Base-by-base conservation (phyloP, 2,113 vertebrate genomes). In the Mirounga angustirostris region DNA sequence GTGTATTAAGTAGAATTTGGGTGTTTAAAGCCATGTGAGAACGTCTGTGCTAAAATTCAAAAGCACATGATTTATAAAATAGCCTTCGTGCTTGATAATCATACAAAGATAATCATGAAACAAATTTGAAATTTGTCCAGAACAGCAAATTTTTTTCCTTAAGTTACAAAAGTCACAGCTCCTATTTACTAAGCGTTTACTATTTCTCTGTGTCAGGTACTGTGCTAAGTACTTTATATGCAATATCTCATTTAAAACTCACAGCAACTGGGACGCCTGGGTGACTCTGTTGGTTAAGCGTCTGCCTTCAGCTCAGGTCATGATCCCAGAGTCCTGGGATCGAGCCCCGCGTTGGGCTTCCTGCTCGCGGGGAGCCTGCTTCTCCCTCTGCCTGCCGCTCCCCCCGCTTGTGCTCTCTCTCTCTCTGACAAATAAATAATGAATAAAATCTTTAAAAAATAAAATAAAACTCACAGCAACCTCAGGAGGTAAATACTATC, bases 1-100 rank as follows among this genome's bases (percentile, higher is more conserved):
- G 8, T 94, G 2, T 67, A 46, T 65, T 81, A 50, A 52, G 52
- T 59, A 76, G 36, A 56, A 88, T 79, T 19, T 73, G 30, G n/a
- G 16, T 67, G 26, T 67, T 89, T 92, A 94, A 92, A 96, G 22
- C 21, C 26, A 79, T 54, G 52, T 58, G 92, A 33, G 21, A 92
- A 85, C 36, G 85, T 95, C 46, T 61, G n/a, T 43, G 69, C 43
- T 88, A 88, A 91, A 91, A 88, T 91, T 94, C 28, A 82, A 67
- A 84, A 71, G 56, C 40, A 36, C 19, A 18, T 79, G 67, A 61
- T 71, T 78, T 12, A 43, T 54, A 84, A 89, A 59, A 78, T 54
- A 84, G n/a, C 54, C 83, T 67, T 71, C 46, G 79, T 56, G 14
- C 16, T 96, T 93, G n/a, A 91, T 52, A n/a, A 46, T 22, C 81